phyloP scores from a whole-genome alignment of 2,888 invertebrate genomes.

The Spodoptera exigua region DNA sequence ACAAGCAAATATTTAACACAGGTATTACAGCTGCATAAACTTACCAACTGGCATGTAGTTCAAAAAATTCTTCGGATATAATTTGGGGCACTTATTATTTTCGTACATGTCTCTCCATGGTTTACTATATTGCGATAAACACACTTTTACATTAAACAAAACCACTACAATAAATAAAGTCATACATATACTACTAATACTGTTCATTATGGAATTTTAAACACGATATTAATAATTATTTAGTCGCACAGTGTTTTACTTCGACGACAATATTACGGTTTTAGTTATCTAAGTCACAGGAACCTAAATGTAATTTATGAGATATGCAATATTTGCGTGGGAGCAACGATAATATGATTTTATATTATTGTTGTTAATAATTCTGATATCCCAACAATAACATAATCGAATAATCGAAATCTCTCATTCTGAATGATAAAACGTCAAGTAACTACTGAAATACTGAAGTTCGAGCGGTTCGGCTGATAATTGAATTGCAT shows the following conservation, averaged over 20 bases:
- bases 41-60: constrained; percentile 89
- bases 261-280: constrained; percentile 32
- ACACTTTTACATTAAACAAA: constrained; percentile 68
- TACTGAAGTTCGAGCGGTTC: neutral
- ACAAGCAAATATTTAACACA: neutral
- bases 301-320: constrained; percentile 62
- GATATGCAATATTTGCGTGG: constrained; percentile 69
- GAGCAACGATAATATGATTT: constrained; percentile 67
- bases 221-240: constrained; percentile 21
- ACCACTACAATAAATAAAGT: constrained; percentile 68
- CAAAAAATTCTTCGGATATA: constrained; percentile 88
- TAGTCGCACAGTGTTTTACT: constrained; percentile 36
- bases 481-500: neutral
- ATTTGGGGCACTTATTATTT: constrained; percentile 86
- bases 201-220: constrained; percentile 57
- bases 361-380: constrained; percentile 27
- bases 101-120: constrained; percentile 86
- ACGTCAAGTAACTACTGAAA: constrained; percentile 16
- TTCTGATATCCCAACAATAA: constrained; percentile 27
- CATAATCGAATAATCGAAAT: constrained; percentile 35
- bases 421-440: constrained; percentile 22
- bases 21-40: constrained; percentile 48
- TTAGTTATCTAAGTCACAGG: constrained; percentile 62
- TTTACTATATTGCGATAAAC: constrained; percentile 80
- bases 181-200: constrained; percentile 54